phyloP scores from a whole-genome alignment of 1,140 invertebrate genomes.

The Papilio polytes region DNA sequence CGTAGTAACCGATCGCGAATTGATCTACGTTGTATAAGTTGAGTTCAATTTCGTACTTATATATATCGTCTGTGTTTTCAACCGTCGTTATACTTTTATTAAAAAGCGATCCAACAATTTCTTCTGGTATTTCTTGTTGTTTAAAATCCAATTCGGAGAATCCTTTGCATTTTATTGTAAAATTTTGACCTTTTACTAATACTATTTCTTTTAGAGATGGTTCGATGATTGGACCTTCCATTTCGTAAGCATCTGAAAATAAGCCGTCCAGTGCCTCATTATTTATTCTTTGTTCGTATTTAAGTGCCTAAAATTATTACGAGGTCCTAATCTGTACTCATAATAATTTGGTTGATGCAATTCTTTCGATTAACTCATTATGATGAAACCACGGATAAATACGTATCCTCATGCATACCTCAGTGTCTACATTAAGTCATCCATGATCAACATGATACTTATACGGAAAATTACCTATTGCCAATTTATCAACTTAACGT shows the following conservation, averaged over 20 bases:
- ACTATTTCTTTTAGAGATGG: constrained; percentile 77
- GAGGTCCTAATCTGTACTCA: background rate
- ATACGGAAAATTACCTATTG: constrained; percentile 50
- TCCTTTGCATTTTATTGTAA: constrained; percentile 82
- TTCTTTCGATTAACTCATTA: background rate
- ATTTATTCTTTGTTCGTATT: constrained; percentile 9
- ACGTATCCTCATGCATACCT: background rate
- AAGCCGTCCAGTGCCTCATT: constrained; percentile 38
- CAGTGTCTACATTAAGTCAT: background rate
- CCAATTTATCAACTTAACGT: constrained; percentile 56
- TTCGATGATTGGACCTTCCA: constrained; percentile 75
- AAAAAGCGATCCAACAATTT: constrained; percentile 55
- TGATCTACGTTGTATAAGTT: constrained; percentile 74
- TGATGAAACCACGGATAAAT: background rate
- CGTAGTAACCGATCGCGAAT: constrained; percentile 86
- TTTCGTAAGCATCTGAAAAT: constrained; percentile 70
- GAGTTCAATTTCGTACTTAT: constrained; percentile 72
- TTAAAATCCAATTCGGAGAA: constrained; percentile 78
- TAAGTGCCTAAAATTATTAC: background rate
- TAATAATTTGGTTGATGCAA: background rate
- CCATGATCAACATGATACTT: constrained; percentile 49
- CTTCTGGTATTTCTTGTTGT: constrained; percentile 71
- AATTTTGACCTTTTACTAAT: constrained; percentile 76
- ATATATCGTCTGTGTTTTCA: constrained; percentile 57
- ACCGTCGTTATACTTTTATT: constrained; percentile 54